These are phyloP conservation scores for Eueides isabella DNA, from an alignment of 1,140 invertebrate species.

Conservation along the genomic window DNA sequence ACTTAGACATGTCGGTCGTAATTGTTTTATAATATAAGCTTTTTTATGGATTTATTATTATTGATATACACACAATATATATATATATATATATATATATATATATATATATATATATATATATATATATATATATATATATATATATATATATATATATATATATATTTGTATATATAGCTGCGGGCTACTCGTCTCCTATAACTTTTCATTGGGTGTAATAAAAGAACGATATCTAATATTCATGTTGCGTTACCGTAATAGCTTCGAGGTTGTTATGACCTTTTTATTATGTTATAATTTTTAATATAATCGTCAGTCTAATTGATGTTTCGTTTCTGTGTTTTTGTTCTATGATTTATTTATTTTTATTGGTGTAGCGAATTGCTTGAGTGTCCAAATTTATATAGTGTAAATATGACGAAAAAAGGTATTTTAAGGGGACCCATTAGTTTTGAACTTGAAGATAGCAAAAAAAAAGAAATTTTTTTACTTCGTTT, in stretches of 20 bases:
- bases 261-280: constrained; percentile 59
- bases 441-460: too few relatives aligned
- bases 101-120: too few relatives aligned
- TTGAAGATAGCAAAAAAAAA: too few relatives aligned
- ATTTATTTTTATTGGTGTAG: not conserved
- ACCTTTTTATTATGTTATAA: constrained; percentile 23
- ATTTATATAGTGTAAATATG: too few relatives aligned
- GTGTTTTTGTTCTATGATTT: not conserved
- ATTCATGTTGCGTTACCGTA: constrained; percentile 58
- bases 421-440: too few relatives aligned
- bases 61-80: too few relatives aligned
- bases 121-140: too few relatives aligned
- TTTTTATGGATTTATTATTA: not conserved
- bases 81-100: too few relatives aligned
- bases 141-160: too few relatives aligned
- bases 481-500: too few relatives aligned
- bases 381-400: not conserved
- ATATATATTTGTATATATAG: too few relatives aligned
- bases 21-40: not conserved
- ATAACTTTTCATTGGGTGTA: constrained; percentile 62
- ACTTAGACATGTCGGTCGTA: constrained; percentile 7
- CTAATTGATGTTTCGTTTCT: constrained; percentile 16
- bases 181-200: not conserved
- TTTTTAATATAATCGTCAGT: constrained; percentile 9
- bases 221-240: constrained; percentile 62